Conservation (phyloP, 2,888 invertebrate genomes). For the Chromoteleia sp. region DNA sequence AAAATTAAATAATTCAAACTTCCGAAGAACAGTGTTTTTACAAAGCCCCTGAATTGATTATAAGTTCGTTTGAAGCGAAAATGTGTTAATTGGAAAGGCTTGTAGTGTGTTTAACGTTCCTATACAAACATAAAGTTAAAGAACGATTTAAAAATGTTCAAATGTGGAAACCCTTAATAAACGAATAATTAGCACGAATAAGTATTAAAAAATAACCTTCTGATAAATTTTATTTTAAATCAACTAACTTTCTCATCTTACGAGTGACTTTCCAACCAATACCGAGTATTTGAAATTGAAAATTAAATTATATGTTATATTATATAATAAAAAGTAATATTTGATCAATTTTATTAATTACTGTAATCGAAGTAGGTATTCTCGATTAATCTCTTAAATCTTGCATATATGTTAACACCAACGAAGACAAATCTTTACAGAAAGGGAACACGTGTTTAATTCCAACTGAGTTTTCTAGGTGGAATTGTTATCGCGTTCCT, state of each 20-base stretch:
- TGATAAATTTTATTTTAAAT: constrained; percentile 1
- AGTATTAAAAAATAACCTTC: not conserved
- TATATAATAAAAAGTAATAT: no score
- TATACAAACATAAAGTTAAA: not conserved
- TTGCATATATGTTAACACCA: not conserved
- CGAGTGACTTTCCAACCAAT: not conserved
- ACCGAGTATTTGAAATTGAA: not conserved
- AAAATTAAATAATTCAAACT: constrained; percentile 1
- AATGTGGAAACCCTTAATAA: constrained; percentile 29
- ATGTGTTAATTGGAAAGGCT: constrained; percentile 30
- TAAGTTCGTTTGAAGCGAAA: constrained; percentile 12
- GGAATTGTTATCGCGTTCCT: not conserved
- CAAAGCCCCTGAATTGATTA: not conserved
- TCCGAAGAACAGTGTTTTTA: not conserved
- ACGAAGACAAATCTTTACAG: not conserved
- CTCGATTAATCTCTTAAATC: not conserved
- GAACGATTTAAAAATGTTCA: constrained; percentile 11
- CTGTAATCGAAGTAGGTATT: not conserved
- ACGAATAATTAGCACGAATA: constrained; percentile 35
- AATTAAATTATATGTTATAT: no score
- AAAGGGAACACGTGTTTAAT: not conserved
- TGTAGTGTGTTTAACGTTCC: not conserved
- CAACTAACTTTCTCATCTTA: not conserved
- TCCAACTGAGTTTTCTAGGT: not conserved
- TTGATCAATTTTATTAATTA: not conserved